phyloP scores from a whole-genome alignment of 2,888 invertebrate genomes.

The Luperina testacea region DNA sequence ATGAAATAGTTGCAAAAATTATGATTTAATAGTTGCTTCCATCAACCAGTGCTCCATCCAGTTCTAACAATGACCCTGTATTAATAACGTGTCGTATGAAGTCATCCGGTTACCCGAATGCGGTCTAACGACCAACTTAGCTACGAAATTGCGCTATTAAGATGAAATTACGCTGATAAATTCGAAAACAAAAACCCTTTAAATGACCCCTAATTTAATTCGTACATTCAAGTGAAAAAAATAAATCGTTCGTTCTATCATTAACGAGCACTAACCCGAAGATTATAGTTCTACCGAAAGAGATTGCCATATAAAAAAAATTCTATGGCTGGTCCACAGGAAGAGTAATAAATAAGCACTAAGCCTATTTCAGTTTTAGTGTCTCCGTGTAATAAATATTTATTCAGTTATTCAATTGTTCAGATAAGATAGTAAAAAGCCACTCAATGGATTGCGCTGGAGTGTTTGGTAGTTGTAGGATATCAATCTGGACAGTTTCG shows the following conservation, averaged over 20 bases:
- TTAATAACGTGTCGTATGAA: background rate
- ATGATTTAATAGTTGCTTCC: background rate
- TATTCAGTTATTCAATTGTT: conserved; percentile 50
- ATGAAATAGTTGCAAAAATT: no score
- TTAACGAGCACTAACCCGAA: background rate
- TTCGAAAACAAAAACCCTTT: conserved; percentile 19
- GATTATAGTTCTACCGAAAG: conserved; percentile 28
- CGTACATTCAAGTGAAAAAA: conserved; percentile 7
- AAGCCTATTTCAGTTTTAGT: conserved; percentile 35
- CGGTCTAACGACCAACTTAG: conserved; percentile 15
- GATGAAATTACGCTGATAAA: conserved; percentile 36
- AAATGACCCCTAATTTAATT: background rate
- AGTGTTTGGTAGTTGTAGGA: conserved; percentile 31
- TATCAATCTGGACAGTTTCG: conserved; percentile 34
- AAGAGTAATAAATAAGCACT: conserved; percentile 28
- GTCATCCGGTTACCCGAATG: background rate
- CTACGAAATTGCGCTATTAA: conserved; percentile 21
- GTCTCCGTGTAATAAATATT: conserved; percentile 34
- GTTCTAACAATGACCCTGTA: background rate
- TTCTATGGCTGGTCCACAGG: conserved; percentile 3
- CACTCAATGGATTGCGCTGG: conserved; percentile 47
- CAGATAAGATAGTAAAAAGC: conserved; percentile 44
- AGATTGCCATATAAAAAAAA: conserved; percentile 1
- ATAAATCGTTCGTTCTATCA: conserved; percentile 19
- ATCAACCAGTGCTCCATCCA: background rate